Percentiles rank a stretch among this genome's conserved stretches.
phyloP scores from a whole-genome alignment of 2,113 vertebrate species.

The Choloepus hoffmanni region DNA sequence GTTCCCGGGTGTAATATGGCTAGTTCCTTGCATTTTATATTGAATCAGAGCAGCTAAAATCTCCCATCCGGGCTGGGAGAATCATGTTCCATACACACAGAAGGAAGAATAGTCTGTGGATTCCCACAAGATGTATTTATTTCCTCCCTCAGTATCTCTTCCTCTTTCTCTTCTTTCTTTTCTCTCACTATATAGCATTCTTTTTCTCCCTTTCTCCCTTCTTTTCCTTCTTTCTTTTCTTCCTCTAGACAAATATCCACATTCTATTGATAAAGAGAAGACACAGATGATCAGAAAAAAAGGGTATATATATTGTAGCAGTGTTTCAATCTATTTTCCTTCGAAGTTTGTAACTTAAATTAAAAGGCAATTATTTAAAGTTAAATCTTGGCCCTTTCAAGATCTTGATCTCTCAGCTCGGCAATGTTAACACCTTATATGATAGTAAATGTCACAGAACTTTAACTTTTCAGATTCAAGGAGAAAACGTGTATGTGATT shows the following conservation, averaged over 20 bases:
- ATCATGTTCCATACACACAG: background rate
- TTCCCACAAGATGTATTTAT: background rate
- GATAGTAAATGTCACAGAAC: constrained; percentile 42
- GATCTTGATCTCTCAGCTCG: constrained; percentile 43
- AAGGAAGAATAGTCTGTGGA: background rate
- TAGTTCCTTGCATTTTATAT: constrained; percentile 8
- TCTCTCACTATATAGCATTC: background rate
- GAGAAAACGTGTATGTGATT: constrained; percentile 44
- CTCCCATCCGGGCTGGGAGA: background rate
- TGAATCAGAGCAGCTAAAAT: background rate
- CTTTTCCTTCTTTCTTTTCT: no score
- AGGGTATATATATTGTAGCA: background rate
- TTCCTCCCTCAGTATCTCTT: background rate
- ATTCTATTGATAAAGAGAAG: background rate
- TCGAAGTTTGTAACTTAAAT: constrained; percentile 40
- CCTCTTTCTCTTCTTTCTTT: background rate
- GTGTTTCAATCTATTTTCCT: constrained; percentile 31
- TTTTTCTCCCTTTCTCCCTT: no score
- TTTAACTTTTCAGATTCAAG: constrained; percentile 66
- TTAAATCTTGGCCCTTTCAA: constrained; percentile 62
- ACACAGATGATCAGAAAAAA: background rate
- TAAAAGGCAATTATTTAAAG: constrained; percentile 58
- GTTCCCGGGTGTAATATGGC: background rate
- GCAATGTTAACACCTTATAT: constrained; percentile 58
- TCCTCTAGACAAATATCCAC: background rate